A percentile compares a stretch with the other conserved stretches of the same genome.
Evolutionary conservation across 37 sponge, comb jelly and placozoan species (phyloP).

Genomic region (Amphimedon queenslandica): DNA sequence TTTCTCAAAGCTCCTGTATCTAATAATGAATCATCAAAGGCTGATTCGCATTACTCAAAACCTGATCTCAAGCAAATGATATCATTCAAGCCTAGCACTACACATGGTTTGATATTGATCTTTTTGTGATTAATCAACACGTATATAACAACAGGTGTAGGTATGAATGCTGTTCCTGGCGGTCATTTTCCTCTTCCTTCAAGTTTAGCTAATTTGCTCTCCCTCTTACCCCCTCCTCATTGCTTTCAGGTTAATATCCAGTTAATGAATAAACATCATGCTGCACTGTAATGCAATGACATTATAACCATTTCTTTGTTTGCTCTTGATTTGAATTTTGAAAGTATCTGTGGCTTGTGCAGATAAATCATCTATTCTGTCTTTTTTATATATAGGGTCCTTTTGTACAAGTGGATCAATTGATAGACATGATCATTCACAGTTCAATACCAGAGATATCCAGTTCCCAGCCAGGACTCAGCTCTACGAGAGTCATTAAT

Average conservation of each 20-base stretch:
- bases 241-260: slow-evolving; percentile 85
- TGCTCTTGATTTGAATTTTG: too few species aligned
- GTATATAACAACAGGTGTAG: slow-evolving; percentile 36
- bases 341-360: too few species aligned
- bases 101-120: slow-evolving; percentile 34
- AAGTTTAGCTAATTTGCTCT: slow-evolving; percentile 59
- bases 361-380: neutral
- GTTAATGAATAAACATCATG: too few species aligned
- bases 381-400: slow-evolving; percentile 59
- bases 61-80: slow-evolving; percentile 90
- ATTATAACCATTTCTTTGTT: too few species aligned
- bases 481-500: neutral
- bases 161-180: slow-evolving; percentile 72
- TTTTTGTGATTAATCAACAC: neutral
- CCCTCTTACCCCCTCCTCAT: slow-evolving; percentile 81
- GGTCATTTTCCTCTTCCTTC: slow-evolving; percentile 80
- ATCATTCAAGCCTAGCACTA: slow-evolving; percentile 72
- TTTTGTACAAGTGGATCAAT: slow-evolving; percentile 82
- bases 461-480: neutral
- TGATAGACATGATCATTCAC: slow-evolving; percentile 46
- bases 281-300: too few species aligned
- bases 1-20: too few species aligned
- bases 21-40: neutral
- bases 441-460: neutral
- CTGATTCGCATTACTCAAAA: slow-evolving; percentile 1